These are phyloP conservation scores for Ophthalmolycus amberensis DNA, from an alignment of 2,113 vertebrate species.

Conservation along the genomic window DNA sequence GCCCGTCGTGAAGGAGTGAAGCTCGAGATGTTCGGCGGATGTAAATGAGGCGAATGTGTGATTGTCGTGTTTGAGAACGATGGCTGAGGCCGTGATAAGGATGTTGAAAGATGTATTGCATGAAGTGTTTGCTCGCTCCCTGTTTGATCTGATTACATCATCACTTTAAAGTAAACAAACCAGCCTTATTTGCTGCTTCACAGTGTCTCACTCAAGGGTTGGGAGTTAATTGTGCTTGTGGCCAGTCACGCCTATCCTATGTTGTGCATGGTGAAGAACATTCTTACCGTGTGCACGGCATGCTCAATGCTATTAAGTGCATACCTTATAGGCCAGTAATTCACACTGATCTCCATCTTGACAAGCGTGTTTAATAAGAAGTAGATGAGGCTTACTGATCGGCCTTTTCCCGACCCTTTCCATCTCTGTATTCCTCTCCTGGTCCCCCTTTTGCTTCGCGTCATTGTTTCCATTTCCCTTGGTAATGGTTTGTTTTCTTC, in stretches of 20 bases:
- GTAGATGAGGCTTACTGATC: constrained; percentile 23
- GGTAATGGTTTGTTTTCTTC: background rate
- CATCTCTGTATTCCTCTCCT: background rate
- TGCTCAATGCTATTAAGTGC: constrained; percentile 10
- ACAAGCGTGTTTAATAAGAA: constrained; percentile 31
- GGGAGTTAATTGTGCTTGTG: background rate
- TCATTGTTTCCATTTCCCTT: background rate
- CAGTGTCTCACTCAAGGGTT: background rate
- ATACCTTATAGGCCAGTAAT: constrained; percentile 15
- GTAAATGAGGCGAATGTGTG: background rate
- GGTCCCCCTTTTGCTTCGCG: background rate
- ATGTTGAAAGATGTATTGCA: background rate
- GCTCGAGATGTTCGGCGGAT: background rate
- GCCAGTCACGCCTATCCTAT: background rate
- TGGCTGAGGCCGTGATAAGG: background rate
- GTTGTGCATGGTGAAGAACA: background rate
- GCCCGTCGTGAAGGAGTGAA: background rate
- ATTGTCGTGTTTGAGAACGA: background rate
- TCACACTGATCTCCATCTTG: constrained; percentile 28
- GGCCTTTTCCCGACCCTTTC: background rate
- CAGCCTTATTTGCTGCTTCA: background rate
- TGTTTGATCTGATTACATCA: constrained; percentile 41
- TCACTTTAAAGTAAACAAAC: background rate
- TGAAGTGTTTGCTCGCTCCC: constrained; percentile 18
- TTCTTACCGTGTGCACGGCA: background rate